phyloP scores from a whole-genome alignment of 2,797 vertebrate genomes.

The Taenioides sp. region DNA sequence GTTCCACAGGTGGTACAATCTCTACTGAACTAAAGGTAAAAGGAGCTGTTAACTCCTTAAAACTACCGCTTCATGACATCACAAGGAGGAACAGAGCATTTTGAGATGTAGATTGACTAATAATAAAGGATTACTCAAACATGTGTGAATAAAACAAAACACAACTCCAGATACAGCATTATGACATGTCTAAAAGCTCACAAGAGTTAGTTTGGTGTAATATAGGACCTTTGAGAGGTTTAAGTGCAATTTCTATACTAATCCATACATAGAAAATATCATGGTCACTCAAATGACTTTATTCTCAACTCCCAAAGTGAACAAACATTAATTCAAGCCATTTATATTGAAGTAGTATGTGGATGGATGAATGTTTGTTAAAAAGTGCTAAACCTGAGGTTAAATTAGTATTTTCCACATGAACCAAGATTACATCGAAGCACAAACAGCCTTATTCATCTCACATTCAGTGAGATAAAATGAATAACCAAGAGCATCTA shows the following conservation, averaged over 20 bases:
- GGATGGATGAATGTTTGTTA: background rate
- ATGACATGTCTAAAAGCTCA: no score
- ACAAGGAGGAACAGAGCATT: no score
- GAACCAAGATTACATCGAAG: no score
- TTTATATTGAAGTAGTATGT: background rate
- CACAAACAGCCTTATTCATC: background rate
- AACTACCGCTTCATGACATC: no score
- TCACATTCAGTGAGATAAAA: background rate
- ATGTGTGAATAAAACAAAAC: no score
- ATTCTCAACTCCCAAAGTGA: background rate
- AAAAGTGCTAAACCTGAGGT: background rate
- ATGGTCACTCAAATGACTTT: background rate
- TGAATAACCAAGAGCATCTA: background rate
- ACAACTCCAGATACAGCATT: no score
- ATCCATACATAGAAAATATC: background rate
- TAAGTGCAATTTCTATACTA: background rate
- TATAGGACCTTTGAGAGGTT: background rate
- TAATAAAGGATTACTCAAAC: no score
- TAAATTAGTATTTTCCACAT: background rate
- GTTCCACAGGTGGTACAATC: no score
- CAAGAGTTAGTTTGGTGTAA: no score
- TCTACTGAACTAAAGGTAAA: no score
- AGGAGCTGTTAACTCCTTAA: no score
- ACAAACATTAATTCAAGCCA: background rate
- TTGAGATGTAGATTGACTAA: no score